phyloP scores from a whole-genome alignment of 2,888 invertebrate genomes.

The Acanthoscelides obtectus region DNA sequence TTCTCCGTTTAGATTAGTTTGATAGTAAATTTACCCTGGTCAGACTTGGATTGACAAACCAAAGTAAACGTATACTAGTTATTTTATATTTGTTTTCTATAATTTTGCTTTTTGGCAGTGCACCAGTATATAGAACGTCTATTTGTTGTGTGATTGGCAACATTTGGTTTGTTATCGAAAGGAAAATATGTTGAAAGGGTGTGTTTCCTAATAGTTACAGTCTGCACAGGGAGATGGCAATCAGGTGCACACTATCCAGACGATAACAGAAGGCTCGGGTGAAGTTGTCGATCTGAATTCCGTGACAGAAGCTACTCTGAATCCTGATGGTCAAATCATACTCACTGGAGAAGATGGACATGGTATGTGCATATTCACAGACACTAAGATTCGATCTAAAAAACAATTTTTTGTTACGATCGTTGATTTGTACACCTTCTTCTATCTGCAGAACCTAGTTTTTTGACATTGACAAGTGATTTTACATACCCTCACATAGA shows the following conservation, averaged over 20 bases:
- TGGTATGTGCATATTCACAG: conserved; percentile 56
- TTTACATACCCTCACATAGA: too few relatives aligned
- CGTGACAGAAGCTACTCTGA: conserved; percentile 85
- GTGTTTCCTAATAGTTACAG: conserved; percentile 52
- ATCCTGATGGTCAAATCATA: conserved; percentile 91
- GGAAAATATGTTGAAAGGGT: not conserved
- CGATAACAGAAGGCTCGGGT: conserved; percentile 68
- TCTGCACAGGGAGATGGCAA: conserved; percentile 57
- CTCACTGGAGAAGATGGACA: conserved; percentile 93
- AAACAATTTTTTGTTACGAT: too few relatives aligned
- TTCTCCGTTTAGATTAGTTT: not conserved
- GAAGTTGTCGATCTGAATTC: conserved; percentile 85
- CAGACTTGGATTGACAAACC: not conserved
- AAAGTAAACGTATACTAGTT: not conserved
- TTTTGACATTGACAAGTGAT: too few relatives aligned
- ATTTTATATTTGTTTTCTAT: not conserved
- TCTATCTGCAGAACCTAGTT: too few relatives aligned
- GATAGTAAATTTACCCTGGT: not conserved
- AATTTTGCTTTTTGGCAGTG: not conserved
- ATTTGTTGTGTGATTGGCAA: not conserved
- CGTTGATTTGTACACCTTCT: too few relatives aligned
- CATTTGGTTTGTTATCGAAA: not conserved
- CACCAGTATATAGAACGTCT: not conserved
- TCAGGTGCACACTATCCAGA: conserved; percentile 63
- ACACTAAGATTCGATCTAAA: too few relatives aligned